Conservation (phyloP, 1,140 invertebrate genomes). For the Caerostris darwini region DNA sequence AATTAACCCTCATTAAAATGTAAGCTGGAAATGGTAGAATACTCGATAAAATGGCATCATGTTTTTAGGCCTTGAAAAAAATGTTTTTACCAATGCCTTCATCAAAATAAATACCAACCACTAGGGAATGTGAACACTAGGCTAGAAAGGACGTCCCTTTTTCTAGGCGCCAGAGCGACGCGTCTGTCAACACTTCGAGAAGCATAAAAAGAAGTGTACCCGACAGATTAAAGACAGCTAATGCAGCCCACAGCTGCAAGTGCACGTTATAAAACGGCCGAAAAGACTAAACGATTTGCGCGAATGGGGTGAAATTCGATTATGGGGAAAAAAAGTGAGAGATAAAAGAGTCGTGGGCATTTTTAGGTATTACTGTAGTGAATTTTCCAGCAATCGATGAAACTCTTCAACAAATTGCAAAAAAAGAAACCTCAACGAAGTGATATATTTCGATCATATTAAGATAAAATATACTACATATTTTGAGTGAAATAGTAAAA, state of each 20-base stretch:
- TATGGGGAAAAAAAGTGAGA: slow-evolving; percentile 23
- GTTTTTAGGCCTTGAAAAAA: not conserved
- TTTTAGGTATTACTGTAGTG: not conserved
- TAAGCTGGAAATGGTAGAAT: no score
- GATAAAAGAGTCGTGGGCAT: not conserved
- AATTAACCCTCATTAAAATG: no score
- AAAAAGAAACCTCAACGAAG: not conserved
- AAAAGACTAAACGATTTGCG: slow-evolving; percentile 44
- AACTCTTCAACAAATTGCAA: not conserved
- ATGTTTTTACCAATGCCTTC: not conserved
- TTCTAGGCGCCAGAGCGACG: slow-evolving; percentile 44
- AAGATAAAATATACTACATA: no score
- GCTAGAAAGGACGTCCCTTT: not conserved
- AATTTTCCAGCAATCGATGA: not conserved
- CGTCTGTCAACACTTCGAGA: slow-evolving; percentile 44
- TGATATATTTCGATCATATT: no score
- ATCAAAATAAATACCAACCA: slow-evolving; percentile 3
- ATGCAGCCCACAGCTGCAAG: slow-evolving; percentile 47
- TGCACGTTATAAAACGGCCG: slow-evolving; percentile 66
- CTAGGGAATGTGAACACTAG: not conserved
- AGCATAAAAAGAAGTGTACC: slow-evolving; percentile 39
- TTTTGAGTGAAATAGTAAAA: no score
- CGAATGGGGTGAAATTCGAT: slow-evolving; percentile 47
- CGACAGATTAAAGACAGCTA: slow-evolving; percentile 73
- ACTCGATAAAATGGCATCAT: not conserved